A percentile compares a stretch with the other conserved stretches of the same genome.
phyloP scores from a whole-genome alignment of 1,140 invertebrate genomes.

The Drosophila nigromelanica region DNA sequence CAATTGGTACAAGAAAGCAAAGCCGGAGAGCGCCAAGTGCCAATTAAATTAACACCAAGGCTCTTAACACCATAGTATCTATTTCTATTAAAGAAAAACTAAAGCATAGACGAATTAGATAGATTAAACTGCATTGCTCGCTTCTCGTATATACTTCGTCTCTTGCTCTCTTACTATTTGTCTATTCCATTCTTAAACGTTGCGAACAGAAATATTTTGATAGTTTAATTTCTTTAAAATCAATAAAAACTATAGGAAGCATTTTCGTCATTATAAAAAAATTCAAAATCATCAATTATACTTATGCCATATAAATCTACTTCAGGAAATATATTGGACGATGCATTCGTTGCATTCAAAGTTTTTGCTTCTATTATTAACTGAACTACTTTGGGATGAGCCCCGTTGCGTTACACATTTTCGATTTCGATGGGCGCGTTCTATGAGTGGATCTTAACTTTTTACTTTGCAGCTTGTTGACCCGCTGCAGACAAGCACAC shows the following conservation, averaged over 20 bases:
- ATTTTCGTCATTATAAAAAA: no score
- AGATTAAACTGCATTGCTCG: not conserved
- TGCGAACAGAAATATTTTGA: not conserved
- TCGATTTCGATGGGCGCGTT: not conserved
- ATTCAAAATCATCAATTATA: no score
- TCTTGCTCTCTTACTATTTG: not conserved
- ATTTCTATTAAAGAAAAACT: not conserved
- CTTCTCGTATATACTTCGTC: not conserved
- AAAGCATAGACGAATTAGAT: not conserved
- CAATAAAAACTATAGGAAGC: no score
- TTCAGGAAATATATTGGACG: not conserved
- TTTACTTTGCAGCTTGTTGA: conserved; percentile 36
- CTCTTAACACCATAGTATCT: conserved; percentile 44
- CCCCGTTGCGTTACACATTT: conserved; percentile 16
- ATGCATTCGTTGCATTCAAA: conserved; percentile 9
- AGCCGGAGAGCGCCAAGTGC: conserved; percentile 37
- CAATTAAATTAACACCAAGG: conserved; percentile 67
- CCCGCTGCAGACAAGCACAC: conserved; percentile 6
- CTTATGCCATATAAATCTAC: not conserved
- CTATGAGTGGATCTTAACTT: conserved; percentile 10
- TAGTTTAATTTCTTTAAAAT: no score
- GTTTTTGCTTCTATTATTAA: conserved; percentile 59
- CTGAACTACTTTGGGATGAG: conserved; percentile 35
- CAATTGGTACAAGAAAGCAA: conserved; percentile 18
- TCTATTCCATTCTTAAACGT: not conserved